Conservation (phyloP, 2,888 invertebrate species). For the Agriopis marginaria region DNA sequence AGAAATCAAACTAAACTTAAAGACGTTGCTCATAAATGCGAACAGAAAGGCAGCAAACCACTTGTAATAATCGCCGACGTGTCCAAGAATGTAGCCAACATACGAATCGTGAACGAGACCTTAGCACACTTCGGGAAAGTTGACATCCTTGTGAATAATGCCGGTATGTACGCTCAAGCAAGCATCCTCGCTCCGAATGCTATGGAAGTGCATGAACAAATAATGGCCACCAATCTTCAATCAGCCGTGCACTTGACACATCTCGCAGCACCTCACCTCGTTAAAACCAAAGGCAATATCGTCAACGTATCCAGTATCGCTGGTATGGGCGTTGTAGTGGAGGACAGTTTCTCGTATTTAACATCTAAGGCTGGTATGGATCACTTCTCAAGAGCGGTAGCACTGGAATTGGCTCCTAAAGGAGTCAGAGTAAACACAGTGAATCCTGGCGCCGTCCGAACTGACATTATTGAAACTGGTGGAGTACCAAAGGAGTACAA, state of each 20-base stretch:
- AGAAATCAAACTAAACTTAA: conserved; percentile 49
- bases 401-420: conserved; percentile 89
- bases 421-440: conserved; percentile 88
- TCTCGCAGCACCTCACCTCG: conserved; percentile 46
- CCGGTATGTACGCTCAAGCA: conserved; percentile 26
- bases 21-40: conserved; percentile 14
- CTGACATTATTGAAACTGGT: conserved; percentile 6
- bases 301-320: conserved; percentile 87
- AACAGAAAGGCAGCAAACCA: conserved; percentile 15
- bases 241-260: conserved; percentile 39
- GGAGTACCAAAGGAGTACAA: neutral
- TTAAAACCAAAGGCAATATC: conserved; percentile 84
- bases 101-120: conserved; percentile 18
- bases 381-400: conserved; percentile 50
- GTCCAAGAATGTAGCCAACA: neutral
- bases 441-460: conserved; percentile 46
- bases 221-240: conserved; percentile 40
- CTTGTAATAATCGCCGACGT: conserved; percentile 21
- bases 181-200: conserved; percentile 29
- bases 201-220: conserved; percentile 33
- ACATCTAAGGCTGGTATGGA: conserved; percentile 51
- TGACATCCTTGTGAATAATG: conserved; percentile 44
- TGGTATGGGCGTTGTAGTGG: conserved; percentile 1
- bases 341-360: conserved; percentile 32
- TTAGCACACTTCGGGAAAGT: conserved; percentile 32